Percentiles rank a stretch among this genome's conserved stretches.
Evolutionary conservation across 2,888 invertebrate genomes (phyloP).

Genomic region (Phania funesta): DNA sequence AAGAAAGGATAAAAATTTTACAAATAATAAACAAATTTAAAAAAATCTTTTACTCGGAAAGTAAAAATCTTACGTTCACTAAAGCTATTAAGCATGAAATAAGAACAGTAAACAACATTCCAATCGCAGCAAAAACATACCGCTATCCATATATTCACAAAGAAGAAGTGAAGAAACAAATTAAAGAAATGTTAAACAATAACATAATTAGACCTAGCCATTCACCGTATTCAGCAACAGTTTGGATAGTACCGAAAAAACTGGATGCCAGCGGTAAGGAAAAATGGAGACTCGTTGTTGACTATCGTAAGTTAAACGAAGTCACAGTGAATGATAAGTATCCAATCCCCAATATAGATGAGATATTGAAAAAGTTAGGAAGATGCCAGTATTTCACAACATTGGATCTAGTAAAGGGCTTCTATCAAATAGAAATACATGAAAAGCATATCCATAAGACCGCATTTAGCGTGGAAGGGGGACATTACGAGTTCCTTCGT

Average conservation of each 20-base stretch:
- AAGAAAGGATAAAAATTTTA: neutral
- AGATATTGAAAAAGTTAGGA: too few species aligned
- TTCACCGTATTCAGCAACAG: too few species aligned
- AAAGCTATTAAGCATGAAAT: constrained; percentile 31
- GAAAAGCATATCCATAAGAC: too few species aligned
- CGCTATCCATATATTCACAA: constrained; percentile 40
- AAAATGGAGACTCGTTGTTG: constrained; percentile 30
- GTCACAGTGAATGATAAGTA: neutral
- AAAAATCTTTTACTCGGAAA: constrained; percentile 8
- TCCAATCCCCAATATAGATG: neutral
- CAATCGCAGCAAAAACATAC: constrained; percentile 29
- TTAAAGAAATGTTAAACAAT: too few species aligned
- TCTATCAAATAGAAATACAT: neutral
- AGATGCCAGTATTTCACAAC: too few species aligned
- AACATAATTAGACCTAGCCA: too few species aligned
- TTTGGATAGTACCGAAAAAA: constrained; percentile 64
- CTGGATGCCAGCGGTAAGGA: constrained; percentile 23
- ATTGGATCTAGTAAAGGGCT: too few species aligned
- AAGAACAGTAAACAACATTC: constrained; percentile 2
- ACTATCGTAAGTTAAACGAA: neutral
- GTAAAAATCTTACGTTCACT: constrained; percentile 6
- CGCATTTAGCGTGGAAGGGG: too few species aligned
- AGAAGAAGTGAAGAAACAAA: constrained; percentile 36
- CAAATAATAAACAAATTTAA: constrained; percentile 30
- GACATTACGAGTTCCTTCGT: constrained; percentile 63